Base-by-base conservation (phyloP, 1,140 invertebrate species). In the Anastrepha obliqua region DNA sequence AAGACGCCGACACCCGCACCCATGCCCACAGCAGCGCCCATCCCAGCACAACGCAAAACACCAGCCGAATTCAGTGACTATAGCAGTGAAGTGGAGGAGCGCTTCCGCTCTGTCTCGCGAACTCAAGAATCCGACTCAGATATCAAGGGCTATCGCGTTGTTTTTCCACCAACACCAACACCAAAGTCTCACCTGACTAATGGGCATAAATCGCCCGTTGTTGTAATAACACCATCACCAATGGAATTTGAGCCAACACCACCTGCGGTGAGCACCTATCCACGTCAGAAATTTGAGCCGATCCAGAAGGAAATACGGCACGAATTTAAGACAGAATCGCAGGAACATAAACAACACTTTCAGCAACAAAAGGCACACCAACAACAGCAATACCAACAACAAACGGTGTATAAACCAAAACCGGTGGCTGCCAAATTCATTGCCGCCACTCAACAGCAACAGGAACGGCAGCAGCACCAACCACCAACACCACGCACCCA, bases 11-110 rank as follows among this genome's bases (percentile, higher is more conserved):
- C 78, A 58, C 51, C 85, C 7, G 86, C 64, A 17, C 60, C 64
- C 51, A 78, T 17, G 9, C 44, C 60, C 1, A 42, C 86, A 67
- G n/a, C 47, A 47, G 42, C 93, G 94, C 42, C 90, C 15, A 86
- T 74, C 51, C 88, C 89, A 44, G 4, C 90, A 86, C 89, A 94
- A 67, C 89, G 60, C 95, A 95, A 94, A 96, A 97, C 93, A 90
- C 96, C 78, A 95, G 94, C 96, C 74, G 96, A 97, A 93, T 96
- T 96, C 90, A 96, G 96, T 90, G 96, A 97, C 90, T 96, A 96
- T 89, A 96, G 96, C 92, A 97, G 96, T 90, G 96, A 97, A 90
- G 96, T 95, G 88, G 96, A 97, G 85, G 94, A 94, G 58, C 94
- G 94, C 88, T 95, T 96, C 90, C 94, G 94, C 85, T 94, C 95